Evolutionary conservation across 2,113 vertebrate genomes (phyloP).

Genomic region (Origma solitaria): DNA sequence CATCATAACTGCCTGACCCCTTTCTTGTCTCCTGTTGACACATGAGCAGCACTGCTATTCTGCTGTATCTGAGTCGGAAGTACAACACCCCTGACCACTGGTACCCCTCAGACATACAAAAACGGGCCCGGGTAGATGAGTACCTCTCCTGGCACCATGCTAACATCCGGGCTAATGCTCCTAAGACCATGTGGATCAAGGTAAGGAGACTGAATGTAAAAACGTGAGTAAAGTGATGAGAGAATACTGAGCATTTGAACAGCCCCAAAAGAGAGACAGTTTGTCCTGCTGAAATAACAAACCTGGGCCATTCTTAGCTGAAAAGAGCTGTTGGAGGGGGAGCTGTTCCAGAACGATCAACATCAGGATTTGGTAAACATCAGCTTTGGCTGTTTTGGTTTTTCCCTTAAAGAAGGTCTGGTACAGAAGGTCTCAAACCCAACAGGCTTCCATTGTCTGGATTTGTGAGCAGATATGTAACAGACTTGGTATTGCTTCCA

Average conservation of each 20-base stretch:
- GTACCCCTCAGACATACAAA: conserved; percentile 79
- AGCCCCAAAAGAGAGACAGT: not conserved
- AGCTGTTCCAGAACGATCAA: not conserved
- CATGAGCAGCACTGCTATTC: conserved; percentile 71
- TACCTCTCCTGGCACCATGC: conserved; percentile 82
- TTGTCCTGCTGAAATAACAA: not conserved
- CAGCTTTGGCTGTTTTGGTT: not conserved
- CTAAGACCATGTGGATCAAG: conserved; percentile 74
- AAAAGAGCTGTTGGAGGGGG: not conserved
- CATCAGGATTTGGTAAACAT: not conserved
- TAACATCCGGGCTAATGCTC: conserved; percentile 65
- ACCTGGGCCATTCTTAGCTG: not conserved
- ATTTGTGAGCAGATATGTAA: not conserved
- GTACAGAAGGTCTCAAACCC: not conserved
- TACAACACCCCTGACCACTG: conserved; percentile 79
- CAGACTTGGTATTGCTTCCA: not conserved
- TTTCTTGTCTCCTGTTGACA: not conserved
- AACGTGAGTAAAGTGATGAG: not conserved
- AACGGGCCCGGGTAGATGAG: conserved; percentile 73
- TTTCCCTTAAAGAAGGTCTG: not conserved
- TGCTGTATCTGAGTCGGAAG: conserved; percentile 76
- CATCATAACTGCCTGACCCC: not conserved
- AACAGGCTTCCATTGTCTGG: not conserved
- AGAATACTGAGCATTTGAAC: not conserved
- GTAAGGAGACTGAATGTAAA: not conserved